A percentile compares a stretch with the other conserved stretches of the same genome.
Evolutionary conservation across 2,888 invertebrate genomes (phyloP).

Genomic region (Sphaerophoria taeniata): DNA sequence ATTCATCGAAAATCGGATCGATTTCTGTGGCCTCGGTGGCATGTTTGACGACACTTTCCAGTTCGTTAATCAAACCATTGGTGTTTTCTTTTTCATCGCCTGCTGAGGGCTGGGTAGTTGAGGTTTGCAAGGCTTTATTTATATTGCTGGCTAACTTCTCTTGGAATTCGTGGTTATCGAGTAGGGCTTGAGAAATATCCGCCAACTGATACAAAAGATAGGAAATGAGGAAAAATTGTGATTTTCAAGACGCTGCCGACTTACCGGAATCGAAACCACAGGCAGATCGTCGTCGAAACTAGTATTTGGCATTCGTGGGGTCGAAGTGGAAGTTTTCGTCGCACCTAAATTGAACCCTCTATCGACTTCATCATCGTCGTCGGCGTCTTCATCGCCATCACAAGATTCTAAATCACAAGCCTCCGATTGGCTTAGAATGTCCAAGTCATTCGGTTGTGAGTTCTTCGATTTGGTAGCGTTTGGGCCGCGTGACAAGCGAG

Average conservation of each 20-base stretch:
- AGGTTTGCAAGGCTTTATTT: constrained; percentile 76
- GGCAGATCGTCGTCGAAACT: constrained; percentile 27
- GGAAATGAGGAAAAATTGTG: constrained; percentile 11
- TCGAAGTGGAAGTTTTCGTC: constrained; percentile 42
- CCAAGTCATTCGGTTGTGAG: constrained; percentile 49
- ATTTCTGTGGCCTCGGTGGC: constrained; percentile 80
- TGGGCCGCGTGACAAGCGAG: constrained; percentile 5
- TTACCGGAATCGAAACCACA: constrained; percentile 74
- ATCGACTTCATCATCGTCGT: constrained; percentile 46
- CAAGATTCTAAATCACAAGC: constrained; percentile 51
- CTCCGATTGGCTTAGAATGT: constrained; percentile 66
- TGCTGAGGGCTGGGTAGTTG: constrained; percentile 6
- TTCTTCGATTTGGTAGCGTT: constrained; percentile 15
- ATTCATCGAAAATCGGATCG: constrained; percentile 80
- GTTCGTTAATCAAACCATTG: constrained; percentile 25
- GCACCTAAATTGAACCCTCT: background rate
- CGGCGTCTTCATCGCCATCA: background rate
- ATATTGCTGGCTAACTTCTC: constrained; percentile 80
- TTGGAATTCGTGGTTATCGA: constrained; percentile 80
- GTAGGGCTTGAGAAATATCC: constrained; percentile 79
- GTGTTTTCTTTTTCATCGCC: constrained; percentile 44
- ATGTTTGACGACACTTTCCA: constrained; percentile 79
- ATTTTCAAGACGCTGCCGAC: background rate
- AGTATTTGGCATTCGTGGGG: constrained; percentile 43
- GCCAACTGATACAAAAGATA: constrained; percentile 34